Base-by-base conservation (phyloP, 1,140 invertebrate genomes). In the Macrosteles quadrilineatus region DNA sequence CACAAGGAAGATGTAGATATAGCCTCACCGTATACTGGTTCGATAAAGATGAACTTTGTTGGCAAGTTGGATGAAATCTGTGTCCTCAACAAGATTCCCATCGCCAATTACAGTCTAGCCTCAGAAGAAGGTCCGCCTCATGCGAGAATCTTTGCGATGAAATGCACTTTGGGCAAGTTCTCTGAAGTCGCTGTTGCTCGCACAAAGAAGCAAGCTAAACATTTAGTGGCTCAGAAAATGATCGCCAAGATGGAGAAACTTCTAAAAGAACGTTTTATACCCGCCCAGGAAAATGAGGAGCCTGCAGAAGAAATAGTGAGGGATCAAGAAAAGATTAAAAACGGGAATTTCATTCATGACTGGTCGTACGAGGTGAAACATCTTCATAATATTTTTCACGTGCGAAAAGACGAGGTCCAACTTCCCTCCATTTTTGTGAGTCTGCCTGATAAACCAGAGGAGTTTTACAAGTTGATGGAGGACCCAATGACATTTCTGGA, bases 51-150 rank as follows among this genome's bases (percentile, higher is more conserved):
- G 21, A 77, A 77, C 62, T 71, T 70, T 19, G 71, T 77, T 19
- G 75, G 76, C 4, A 23, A 57, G 25, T 31, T 76, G 14, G 63
- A 66, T 76, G 80, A 81, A 40, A 76, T 91, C 1, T 92, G 90
- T 74, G 79, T 83, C 67, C 85, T 87, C 70, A 85, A 87, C 73
- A 84, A 87, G 70, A 82, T 91, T 63, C 82, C 84, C 17, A 81
- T 84, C 4, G 90, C 90, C 4, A 78, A 80, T 14, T 93, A 91
- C 77, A 79, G 85, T 29, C 83, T 85, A 50, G 78, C 83, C n/a
- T 83, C 81, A 2, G 88, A 90, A 74, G 83, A 88, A 73, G 91
- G 91, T n/a, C 87, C 88, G 27, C 86, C 91, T 9, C 89, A 91
- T 78, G 85, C 85, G 23, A 85, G 87, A 78, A 79, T 86, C 43